Percentiles rank a stretch among this genome's conserved stretches.
phyloP scores from a whole-genome alignment of 2,888 invertebrate species.

The Melieria crassipennis region DNA sequence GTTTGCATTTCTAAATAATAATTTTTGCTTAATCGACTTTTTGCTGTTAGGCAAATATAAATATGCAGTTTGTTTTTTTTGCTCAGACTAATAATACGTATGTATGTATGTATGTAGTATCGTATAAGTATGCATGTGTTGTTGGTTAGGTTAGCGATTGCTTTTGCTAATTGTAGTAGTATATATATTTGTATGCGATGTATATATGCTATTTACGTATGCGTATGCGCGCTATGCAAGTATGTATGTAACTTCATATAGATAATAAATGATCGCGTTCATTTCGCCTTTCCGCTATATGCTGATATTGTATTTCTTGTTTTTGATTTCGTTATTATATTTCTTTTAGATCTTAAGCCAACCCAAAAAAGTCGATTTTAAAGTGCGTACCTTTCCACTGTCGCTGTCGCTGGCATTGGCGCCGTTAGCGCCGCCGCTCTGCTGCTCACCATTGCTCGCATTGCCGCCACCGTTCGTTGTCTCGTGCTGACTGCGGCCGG shows the following conservation, averaged over 20 bases:
- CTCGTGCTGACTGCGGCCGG: constrained; percentile 35
- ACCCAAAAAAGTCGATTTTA: constrained; percentile 66
- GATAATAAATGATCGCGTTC: constrained; percentile 11
- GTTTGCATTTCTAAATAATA: constrained; percentile 14
- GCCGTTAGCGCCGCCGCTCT: constrained; percentile 44
- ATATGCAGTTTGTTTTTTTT: constrained; percentile 24
- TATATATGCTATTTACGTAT: not conserved
- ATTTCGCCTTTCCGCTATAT: constrained; percentile 29
- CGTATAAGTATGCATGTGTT: constrained; percentile 27
- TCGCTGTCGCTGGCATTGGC: constrained; percentile 55
- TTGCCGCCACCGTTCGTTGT: constrained; percentile 34
- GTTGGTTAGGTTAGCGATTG: constrained; percentile 12
- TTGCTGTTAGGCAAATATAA: constrained; percentile 10
- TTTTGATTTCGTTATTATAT: constrained; percentile 32
- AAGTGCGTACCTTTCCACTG: constrained; percentile 67
- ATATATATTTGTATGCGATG: constrained; percentile 28
- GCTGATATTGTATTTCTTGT: constrained; percentile 18
- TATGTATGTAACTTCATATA: not conserved
- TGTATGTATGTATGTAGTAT: constrained; percentile 37
- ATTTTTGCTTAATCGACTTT: constrained; percentile 18
- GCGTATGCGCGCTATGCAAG: not conserved
- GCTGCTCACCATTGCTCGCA: constrained; percentile 40
- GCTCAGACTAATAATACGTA: constrained; percentile 25
- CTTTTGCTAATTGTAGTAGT: constrained; percentile 12
- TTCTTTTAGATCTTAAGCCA: constrained; percentile 64